phyloP scores from a whole-genome alignment of 2,113 vertebrate species.

The Ivindomyrus marchei region DNA sequence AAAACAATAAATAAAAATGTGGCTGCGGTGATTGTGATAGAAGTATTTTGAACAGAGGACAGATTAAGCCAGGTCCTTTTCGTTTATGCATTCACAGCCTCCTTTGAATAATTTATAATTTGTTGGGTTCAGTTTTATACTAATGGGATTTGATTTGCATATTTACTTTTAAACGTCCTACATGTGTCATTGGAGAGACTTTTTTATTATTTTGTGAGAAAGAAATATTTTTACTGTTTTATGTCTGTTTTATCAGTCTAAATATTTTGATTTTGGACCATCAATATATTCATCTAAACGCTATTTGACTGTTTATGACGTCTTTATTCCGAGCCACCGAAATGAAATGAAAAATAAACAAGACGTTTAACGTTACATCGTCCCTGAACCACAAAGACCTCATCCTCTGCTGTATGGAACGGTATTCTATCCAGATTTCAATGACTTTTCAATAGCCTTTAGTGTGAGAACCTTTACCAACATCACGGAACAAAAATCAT shows the following conservation, averaged over 20 bases:
- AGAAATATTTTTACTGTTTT: background rate
- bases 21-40: background rate
- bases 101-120: conserved; percentile 9
- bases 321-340: background rate
- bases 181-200: background rate
- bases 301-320: background rate
- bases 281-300: background rate
- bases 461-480: background rate
- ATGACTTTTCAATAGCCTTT: background rate
- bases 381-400: background rate
- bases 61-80: background rate
- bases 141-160: conserved; percentile 16
- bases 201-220: background rate
- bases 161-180: background rate
- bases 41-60: background rate
- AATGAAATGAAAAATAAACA: background rate
- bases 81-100: background rate
- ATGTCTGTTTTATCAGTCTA: background rate
- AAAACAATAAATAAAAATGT: background rate
- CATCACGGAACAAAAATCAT: background rate
- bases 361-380: background rate
- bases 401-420: background rate
- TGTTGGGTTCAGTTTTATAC: background rate
- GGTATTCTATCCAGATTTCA: background rate
- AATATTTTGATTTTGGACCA: background rate